Evolutionary conservation across 2,113 vertebrate species (phyloP), one percentile per base, ranked within the genome.

Genomic region (Marcusenius ussheri): DNA sequence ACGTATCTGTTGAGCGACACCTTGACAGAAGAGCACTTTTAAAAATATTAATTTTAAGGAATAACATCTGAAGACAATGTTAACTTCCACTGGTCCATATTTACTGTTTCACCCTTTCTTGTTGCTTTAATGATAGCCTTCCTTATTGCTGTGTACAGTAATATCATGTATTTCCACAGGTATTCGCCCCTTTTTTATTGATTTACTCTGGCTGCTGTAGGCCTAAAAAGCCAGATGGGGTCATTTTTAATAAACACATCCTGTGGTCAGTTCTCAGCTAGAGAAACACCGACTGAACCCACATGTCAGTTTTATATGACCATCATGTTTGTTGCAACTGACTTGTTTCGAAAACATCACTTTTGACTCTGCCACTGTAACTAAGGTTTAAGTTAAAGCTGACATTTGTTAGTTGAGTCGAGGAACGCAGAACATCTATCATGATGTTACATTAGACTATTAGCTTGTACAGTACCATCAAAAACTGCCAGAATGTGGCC

Each of bases 401-500:
- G 62, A 88, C 47, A 5, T 87, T 87, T 27, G 50, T 42, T 62
- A 56, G 3, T 58, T 62, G 24, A 70, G 24, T 74, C 5, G 7
- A 49, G 15, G 17, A 74, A 88, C 39, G 15, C 24, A 74, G 74
- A 74, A 70, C 53, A 47, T 46, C 8, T 39, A 47, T 46, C 35
- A 74, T 8, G n/a, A 70, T 24, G 27, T 47, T n/a, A 66, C 24
- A 17, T 49, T 66, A 88, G 15, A 13, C 42, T 70, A 88, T 27
- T 39, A 88, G 87, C 87, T 88, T 88, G 87, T 46, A 84, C 83
- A 84, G 83, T 88, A 45, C 31, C 87, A 88, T 47, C 8, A 70
- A 88, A 31, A 27, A 70, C n/a, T 88, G 62, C 35, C 42, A 21
- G 6, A 31, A 88, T 47, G 6, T 49, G 88, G 42, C 88, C 58